Evolutionary conservation across 1,140 invertebrate species (phyloP), one percentile per base, ranked within the genome.

Genomic region (Proctacanthus coquilletti): DNA sequence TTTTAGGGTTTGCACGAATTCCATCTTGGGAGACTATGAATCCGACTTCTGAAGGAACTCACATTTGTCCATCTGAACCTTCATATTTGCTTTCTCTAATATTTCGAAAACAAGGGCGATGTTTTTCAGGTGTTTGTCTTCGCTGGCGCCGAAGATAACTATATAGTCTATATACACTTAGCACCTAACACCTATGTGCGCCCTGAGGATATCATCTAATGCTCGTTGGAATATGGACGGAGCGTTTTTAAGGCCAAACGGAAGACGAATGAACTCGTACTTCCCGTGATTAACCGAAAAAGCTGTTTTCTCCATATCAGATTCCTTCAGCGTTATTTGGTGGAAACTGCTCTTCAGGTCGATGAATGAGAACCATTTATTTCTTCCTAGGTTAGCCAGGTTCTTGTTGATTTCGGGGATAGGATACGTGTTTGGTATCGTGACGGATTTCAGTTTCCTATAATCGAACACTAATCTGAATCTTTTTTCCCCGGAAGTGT

Each of bases 281-380:
- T 59, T 56, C 11, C 57, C 60, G 15, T 47, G 43, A 19, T 49
- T 47, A 3, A 54, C 56, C 21, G 48, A 54, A 39, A 62, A 62
- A 0, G 54, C 57, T 1, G 60, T 61, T 34, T 63, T 56, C 20
- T 46, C 51, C 36, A 53, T 50, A 6, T 56, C 51, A 21, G 48
- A 25, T 36, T 44, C 34, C 21, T 53, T 43, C 4, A 62, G 44
- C 5, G 42, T 40, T 2, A 63, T 45, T 47, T 72, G 68, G 44
- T 63, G 65, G 43, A 63, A 71, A 5, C 68, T 68, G 20, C 44
- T 49, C 2, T 47, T 48, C 3, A 66, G 39, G 52, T 71, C 63
- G 10, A 70, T 34, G 2, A 56, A 52, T 5, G 53, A 45, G 40
- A 69, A 69, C 35, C 51, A 61, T 31, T 45, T 50, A 46, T 51